Evolutionary conservation across 2,888 invertebrate species (phyloP), one percentile per base, ranked within the genome.

Genomic region (Alloscopus bannaensis): DNA sequence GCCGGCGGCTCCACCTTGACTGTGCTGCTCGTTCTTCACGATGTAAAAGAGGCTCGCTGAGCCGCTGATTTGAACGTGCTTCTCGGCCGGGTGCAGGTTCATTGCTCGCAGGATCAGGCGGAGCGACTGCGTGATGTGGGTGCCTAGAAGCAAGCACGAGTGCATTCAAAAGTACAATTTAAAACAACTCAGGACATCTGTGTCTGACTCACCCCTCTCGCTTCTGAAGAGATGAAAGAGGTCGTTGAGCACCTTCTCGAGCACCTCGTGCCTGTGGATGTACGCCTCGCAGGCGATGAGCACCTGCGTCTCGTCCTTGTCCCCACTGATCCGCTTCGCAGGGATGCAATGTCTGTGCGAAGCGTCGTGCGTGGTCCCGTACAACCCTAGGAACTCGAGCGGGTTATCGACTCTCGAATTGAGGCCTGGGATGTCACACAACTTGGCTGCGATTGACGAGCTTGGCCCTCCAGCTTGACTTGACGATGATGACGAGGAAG

Each of bases 1-100:
- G 29, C 93, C 93, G 6, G 22, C 52, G 6, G 22, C 52, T 83
- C 95, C 91, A 84, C 92, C 91, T 4, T 91, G 91, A 85, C 93
- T 93, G 55, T 82, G 81, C 86, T 95, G 94, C 83, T 93, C 93
- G 50, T 94, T 94, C 89, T 97, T 97, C 1, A 97, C 95, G 86
- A 98, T 95, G 89, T 98, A 98, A 90, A 97, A 98, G 77, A 98
- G 89, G 4, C 96, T 96, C 3, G 98, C 98, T 89, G 97, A 84
- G 0, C 84, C 85, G 28, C 90, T 89, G 87, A 98, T 97, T 89
- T 98, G 98, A 86, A 99, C 95, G 86, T 95, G 94, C 87, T 94
- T 94, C 86, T 97, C 95, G 77, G 91, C 90, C 11, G 94, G 90
- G 90, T 98, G 96, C 86, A 93, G 91, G 86, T 94, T 93, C 97